A percentile compares a stretch with the other conserved stretches of the same genome.
Evolutionary conservation across 2,797 vertebrate species (phyloP).

Genomic region (Paramormyrops hopkinsi): DNA sequence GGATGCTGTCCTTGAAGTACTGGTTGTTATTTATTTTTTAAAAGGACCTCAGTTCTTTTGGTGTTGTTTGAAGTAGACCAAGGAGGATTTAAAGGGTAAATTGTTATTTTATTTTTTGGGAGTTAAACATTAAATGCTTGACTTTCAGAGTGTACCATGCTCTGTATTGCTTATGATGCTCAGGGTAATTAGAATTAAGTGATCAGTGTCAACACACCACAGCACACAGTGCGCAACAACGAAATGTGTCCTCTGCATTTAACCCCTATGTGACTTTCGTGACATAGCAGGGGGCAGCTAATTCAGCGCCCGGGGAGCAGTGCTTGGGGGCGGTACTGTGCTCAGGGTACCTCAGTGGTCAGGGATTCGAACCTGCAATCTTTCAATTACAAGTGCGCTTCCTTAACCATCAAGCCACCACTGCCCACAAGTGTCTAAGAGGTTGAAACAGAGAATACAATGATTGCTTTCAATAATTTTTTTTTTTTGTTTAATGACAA

Average conservation of each 20-base stretch:
- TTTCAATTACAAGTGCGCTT: too few species aligned
- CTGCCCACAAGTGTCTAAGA: not conserved
- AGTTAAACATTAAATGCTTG: not conserved
- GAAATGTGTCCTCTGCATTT: too few species aligned
- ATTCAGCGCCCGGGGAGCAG: too few species aligned
- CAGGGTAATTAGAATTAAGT: not conserved
- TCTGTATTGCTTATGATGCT: not conserved
- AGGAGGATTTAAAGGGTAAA: not conserved
- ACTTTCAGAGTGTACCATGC: not conserved
- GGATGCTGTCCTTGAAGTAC: not conserved
- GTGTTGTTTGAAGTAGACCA: not conserved
- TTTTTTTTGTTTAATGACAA: not conserved
- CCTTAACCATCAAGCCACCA: too few species aligned
- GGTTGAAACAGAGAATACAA: not conserved
- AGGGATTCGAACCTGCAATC: too few species aligned
- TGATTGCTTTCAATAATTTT: not conserved
- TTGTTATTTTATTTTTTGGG: not conserved
- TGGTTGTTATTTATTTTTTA: not conserved
- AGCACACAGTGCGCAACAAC: too few species aligned
- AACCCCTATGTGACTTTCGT: too few species aligned
- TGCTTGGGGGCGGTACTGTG: too few species aligned
- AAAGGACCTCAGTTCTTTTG: not conserved
- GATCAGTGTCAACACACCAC: too few species aligned
- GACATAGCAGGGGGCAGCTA: too few species aligned
- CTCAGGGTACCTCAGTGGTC: too few species aligned